Evolutionary conservation across 2,113 vertebrate species (phyloP), one percentile per base, ranked within the genome.

Genomic region (Atlantisia rogersi): DNA sequence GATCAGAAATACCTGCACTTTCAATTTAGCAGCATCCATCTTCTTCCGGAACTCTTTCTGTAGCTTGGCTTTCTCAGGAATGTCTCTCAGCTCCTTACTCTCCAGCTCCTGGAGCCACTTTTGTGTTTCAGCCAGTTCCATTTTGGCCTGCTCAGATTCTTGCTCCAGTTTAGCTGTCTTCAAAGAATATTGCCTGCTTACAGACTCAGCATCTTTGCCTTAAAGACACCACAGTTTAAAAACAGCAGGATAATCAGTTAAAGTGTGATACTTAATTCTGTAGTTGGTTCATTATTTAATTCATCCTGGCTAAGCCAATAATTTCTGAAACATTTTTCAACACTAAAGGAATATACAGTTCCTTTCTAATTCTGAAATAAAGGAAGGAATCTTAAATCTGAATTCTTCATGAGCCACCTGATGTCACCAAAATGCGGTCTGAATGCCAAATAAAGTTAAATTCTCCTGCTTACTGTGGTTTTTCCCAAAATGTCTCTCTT

Each of bases 41-140:
- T 98, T 98, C 92, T 96, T 98, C 28, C 81, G 95, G 40, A 98
- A 98, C 52, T 98, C 98, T 76, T 95, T 98, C 82, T 98, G 98
- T 69, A 98, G 92, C 67, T 88, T 98, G 35, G 91, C 71, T 88
- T 98, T 98, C 82, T 98, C 95, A 85, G 97, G 90, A 83, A 88
- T 20, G 37, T 98, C 98, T 95, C 95, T 96, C 67, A 97, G 92
- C 63, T 98, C 97, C 82, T 98, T 98, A 76, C 73, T 97, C 82
- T 98, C 98, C 82, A 98, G 90, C 69, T 98, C 98, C 62, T 98
- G 97, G 67, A 98, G 95, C 55, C 97, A 95, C 91, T 98, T 98
- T 87, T 98, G 96, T 3, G 84, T 97, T 97, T 98, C 98, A 88
- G 92, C 81, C 46, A 98, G 60, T 84, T 98, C 98, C 55, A 67